Evolutionary conservation across 2,888 invertebrate species (phyloP), one percentile per base, ranked within the genome.

Genomic region (Galerucella nymphaeae): DNA sequence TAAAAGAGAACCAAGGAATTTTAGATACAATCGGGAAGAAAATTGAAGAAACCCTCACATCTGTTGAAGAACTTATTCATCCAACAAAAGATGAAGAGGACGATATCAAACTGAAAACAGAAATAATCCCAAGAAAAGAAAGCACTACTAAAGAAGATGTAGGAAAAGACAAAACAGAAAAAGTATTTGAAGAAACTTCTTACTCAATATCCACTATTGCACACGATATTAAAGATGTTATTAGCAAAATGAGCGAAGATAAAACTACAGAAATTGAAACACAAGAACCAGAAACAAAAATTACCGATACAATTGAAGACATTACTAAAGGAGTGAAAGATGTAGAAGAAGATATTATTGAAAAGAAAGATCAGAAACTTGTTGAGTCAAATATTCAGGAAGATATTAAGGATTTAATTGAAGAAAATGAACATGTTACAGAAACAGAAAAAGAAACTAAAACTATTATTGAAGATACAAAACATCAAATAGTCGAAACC

Each of bases 361-460:
- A 70, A 61, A 68, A 73, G 63, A 70, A 68, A 66, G 63, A 61
- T 30, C 11, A 48, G 66, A 30, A 57, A 20, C 42, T 13, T 14
- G 10, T 61, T 3, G 23, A 16, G 10, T 53, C 42, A 30, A 41
- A 64, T 30, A 23, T 30, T 3, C 23, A 55, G 30, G 42, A 75
- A 70, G 57, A 20, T n/a, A 59, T 70, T 58, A 69, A 69, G 20
- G 58, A 62, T 55, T 41, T 55, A 38, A 23, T 41, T 30, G 65
- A 72, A 13, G 57, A 70, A 45, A n/a, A 58, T 11, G 71, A 72
- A 65, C 66, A 74, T 88, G 71, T 79, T 87, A 16, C 16, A 85
- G 81, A 88, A 9, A 88, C 83, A 23, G 13, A 38, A 38, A 38
- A 80, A 84, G 2, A 88, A 87, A 71, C 83, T 87, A 74, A 66